phyloP scores from a whole-genome alignment of 2,113 vertebrate genomes.

The Mesembrinibis cayennensis region DNA sequence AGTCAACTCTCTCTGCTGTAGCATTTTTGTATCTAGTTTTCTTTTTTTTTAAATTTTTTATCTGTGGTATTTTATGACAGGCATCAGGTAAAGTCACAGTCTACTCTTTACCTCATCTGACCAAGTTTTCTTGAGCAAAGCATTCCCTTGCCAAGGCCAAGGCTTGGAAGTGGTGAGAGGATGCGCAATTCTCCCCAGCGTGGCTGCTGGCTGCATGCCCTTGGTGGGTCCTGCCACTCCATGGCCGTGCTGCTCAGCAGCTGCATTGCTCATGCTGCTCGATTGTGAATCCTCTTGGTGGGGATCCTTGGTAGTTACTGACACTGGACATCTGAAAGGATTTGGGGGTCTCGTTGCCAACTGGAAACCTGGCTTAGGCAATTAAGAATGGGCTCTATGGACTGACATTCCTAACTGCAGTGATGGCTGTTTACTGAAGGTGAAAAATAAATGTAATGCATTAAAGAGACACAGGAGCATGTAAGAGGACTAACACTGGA shows the following conservation, averaged over 20 bases:
- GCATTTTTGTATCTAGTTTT: neutral
- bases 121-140: neutral
- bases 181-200: accelerated
- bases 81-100: neutral
- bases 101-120: neutral
- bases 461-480: neutral
- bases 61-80: neutral
- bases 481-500: neutral
- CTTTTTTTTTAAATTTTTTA: neutral
- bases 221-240: accelerated
- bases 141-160: neutral
- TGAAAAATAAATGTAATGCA: neutral
- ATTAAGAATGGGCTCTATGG: neutral
- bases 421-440: neutral
- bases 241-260: accelerated
- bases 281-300: neutral
- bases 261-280: neutral
- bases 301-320: neutral
- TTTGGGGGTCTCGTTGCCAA: neutral
- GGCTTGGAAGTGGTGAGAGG: neutral
- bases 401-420: neutral
- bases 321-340: neutral
- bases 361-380: neutral
- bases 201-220: neutral
- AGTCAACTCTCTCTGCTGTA: neutral